phyloP scores from a whole-genome alignment of 2,113 vertebrate genomes.

The Vireo altiloquus region DNA sequence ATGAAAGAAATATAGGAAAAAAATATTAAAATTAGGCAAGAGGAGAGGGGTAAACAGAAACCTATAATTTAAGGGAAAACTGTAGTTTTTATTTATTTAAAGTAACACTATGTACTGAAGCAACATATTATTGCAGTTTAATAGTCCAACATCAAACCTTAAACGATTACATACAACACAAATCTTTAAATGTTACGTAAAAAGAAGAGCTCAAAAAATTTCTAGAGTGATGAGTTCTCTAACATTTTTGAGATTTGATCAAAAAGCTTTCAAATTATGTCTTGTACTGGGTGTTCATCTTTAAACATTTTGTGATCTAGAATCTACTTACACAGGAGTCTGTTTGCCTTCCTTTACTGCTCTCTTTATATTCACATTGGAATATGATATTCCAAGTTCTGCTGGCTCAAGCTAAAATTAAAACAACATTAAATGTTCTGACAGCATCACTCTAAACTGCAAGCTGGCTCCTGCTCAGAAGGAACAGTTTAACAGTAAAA shows the following conservation, averaged over 20 bases:
- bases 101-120: not conserved
- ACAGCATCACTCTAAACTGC: not conserved
- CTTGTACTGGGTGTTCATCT: not conserved
- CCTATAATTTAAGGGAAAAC: not conserved
- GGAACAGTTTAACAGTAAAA: not conserved
- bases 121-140: not conserved
- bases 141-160: not conserved
- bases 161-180: not conserved
- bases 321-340: not conserved
- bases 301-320: not conserved
- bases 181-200: not conserved
- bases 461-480: not conserved
- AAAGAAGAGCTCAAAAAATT: not conserved
- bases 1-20: not conserved
- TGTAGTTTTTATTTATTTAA: not conserved
- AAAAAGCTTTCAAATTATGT: not conserved
- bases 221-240: not conserved
- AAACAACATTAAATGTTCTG: not conserved
- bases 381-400: not conserved
- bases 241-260: not conserved
- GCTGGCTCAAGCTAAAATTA: not conserved
- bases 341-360: not conserved
- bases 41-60: not conserved
- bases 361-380: not conserved
- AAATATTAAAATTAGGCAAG: not conserved